phyloP scores from a whole-genome alignment of 2,797 vertebrate genomes.

The Ctenopoma kingsleyae region DNA sequence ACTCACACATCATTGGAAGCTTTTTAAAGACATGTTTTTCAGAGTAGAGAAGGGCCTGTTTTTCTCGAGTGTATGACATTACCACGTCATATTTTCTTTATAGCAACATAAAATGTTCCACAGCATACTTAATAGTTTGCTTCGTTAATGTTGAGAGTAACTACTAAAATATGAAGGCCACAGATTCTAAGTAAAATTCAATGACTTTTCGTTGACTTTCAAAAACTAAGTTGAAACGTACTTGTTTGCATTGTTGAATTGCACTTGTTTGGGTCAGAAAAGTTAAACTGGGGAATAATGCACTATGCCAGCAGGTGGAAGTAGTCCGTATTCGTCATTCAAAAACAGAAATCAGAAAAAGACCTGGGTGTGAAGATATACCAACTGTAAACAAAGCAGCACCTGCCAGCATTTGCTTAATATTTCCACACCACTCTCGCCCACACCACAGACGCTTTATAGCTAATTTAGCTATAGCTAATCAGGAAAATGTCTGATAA shows the following conservation, averaged over 20 bases:
- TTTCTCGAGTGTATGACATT: slow-evolving; percentile 33
- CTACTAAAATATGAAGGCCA: slow-evolving; percentile 11
- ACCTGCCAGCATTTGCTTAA: too few relatives aligned
- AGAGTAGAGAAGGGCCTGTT: background rate
- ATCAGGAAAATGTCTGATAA: too few relatives aligned
- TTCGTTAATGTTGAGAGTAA: slow-evolving; percentile 41
- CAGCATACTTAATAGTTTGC: slow-evolving; percentile 51
- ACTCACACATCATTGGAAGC: background rate
- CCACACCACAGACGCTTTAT: too few relatives aligned
- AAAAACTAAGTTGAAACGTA: slow-evolving; percentile 33
- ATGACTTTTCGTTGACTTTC: slow-evolving; percentile 54
- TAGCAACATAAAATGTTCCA: slow-evolving; percentile 36
- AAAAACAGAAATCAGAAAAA: too few relatives aligned
- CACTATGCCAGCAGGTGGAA: too few relatives aligned
- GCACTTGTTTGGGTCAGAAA: too few relatives aligned
- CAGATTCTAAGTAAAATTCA: slow-evolving; percentile 23
- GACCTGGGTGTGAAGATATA: too few relatives aligned
- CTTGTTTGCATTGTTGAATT: background rate
- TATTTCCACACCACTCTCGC: too few relatives aligned
- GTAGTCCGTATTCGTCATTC: too few relatives aligned
- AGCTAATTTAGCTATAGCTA: too few relatives aligned
- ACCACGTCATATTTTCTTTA: slow-evolving; percentile 53
- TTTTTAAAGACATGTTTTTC: background rate
- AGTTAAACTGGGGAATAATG: too few relatives aligned
- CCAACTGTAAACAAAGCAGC: too few relatives aligned